Base-by-base conservation (phyloP, 2,797 vertebrate species). In the Anabacerthia variegaticeps region DNA sequence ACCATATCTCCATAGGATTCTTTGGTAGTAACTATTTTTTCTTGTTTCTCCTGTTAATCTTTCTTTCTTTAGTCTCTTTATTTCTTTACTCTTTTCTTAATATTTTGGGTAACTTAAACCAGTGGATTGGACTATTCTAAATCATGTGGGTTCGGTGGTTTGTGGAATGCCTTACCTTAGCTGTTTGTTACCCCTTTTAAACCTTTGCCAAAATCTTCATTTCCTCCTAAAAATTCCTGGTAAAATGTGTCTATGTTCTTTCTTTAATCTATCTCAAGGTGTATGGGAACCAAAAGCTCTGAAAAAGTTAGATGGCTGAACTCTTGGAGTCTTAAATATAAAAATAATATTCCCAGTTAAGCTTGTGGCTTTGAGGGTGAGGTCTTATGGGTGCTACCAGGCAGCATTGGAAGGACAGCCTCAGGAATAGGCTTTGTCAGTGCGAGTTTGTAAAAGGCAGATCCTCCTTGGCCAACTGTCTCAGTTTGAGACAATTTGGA, bases 381-480 rank as follows among this genome's bases (percentile, higher is more conserved):
- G 23, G 23, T 58, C 56, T 36, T 58, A 58, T 23, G 39, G 30
- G 18, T 52, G 37, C 15, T 34, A 1, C 21, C 28, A 46, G 0
- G 1, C 32, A 58, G 18, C 4, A 4, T 4, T 3, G 3, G 5
- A 7, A 3, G 39, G 12, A 46, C 18, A 32, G 15, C 37, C 17
- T 14, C 17, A 18, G 34, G 12, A n/a, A 23, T 14, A 67, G 24
- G 17, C 65, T 12, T 19, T 41, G 20, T 7, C 28, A 39, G 28
- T 12, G 5, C 8, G 24, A 7, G 14, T 22, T 27, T 59, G 4
- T 52, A 46, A 67, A 67, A 61, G 5, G 9, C 18, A 67, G 12
- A 17, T 61, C 12, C 46, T 74, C 24, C 52, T 61, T 54, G 24
- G 54, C 14, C 26, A 20, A 12, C 34, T 30, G 12, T 62, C 27